Conservation (phyloP, 2,888 invertebrate genomes). For the Hyalella azteca region DNA sequence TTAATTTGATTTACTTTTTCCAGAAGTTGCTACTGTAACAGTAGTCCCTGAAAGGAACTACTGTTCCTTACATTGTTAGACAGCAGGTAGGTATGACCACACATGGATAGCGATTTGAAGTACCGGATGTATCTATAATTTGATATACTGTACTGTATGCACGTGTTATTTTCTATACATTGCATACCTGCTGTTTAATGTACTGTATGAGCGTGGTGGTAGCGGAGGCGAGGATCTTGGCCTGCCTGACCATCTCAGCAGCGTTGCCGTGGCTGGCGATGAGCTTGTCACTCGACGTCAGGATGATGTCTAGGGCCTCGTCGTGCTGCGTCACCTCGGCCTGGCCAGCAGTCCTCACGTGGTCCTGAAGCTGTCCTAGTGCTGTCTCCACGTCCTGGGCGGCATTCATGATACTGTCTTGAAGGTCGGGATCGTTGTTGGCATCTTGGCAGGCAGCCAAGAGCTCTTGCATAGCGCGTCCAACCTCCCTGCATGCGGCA, state of each 20-base stretch:
- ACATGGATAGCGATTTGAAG: no score
- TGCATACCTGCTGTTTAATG: slow-evolving; percentile 77
- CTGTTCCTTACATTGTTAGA: no score
- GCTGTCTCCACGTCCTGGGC: slow-evolving; percentile 88
- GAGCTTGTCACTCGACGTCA: slow-evolving; percentile 86
- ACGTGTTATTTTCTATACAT: no score
- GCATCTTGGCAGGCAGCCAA: slow-evolving; percentile 81
- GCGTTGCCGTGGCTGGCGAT: slow-evolving; percentile 85
- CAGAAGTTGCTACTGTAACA: no score
- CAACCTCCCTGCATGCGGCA: slow-evolving; percentile 90
- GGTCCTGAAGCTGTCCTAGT: slow-evolving; percentile 85
- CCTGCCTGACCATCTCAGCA: slow-evolving; percentile 93
- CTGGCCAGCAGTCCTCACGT: slow-evolving; percentile 72
- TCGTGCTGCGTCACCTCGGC: slow-evolving; percentile 68
- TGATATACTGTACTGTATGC: no score
- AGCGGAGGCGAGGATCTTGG: slow-evolving; percentile 87
- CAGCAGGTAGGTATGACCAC: no score
- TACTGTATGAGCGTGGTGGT: slow-evolving; percentile 92
- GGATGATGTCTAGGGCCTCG: slow-evolving; percentile 86
- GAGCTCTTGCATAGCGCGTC: slow-evolving; percentile 86
- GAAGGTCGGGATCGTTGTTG: slow-evolving; percentile 68
- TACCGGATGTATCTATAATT: no score
- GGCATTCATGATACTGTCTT: slow-evolving; percentile 77
- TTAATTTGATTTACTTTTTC: no score
- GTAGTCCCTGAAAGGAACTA: no score